A percentile compares a stretch with the other conserved stretches of the same genome.
These are phyloP conservation scores for Larimichthys polyactis DNA, from an alignment of 2,113 vertebrate genomes.

Conservation along the genomic window DNA sequence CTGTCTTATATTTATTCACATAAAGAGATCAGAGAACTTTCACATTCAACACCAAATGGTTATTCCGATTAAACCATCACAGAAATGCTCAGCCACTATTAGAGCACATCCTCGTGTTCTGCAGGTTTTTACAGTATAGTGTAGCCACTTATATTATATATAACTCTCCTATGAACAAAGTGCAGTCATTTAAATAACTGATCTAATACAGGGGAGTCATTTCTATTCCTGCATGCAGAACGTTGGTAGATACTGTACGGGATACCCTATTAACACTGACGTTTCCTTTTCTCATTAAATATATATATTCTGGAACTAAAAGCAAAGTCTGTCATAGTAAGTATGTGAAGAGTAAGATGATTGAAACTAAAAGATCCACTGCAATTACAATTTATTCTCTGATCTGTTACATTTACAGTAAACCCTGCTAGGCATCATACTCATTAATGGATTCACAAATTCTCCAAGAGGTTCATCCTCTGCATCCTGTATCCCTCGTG, in stretches of 20 bases:
- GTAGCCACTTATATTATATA: neutral
- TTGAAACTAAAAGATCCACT: neutral
- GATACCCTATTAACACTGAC: neutral
- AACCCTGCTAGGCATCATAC: neutral
- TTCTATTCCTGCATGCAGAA: slow-evolving; percentile 21
- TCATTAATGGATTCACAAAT: slow-evolving; percentile 8
- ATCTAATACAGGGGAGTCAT: slow-evolving; percentile 47
- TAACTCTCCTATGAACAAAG: slow-evolving; percentile 49
- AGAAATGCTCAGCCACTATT: neutral
- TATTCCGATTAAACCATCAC: neutral
- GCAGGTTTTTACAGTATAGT: neutral
- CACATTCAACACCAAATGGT: neutral
- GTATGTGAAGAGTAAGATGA: neutral
- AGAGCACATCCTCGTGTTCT: neutral
- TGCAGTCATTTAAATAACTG: slow-evolving; percentile 66
- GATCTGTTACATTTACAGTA: neutral
- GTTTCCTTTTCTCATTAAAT: neutral
- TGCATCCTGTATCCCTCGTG: neutral
- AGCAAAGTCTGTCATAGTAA: neutral
- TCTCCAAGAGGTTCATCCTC: slow-evolving; percentile 1
- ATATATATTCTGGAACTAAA: slow-evolving; percentile 16
- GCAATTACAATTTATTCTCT: neutral
- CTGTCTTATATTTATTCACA: neutral
- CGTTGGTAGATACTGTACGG: neutral
- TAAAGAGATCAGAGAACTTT: neutral